Base-by-base conservation (phyloP, 2,113 vertebrate species). In the Pluvialis apricaria region DNA sequence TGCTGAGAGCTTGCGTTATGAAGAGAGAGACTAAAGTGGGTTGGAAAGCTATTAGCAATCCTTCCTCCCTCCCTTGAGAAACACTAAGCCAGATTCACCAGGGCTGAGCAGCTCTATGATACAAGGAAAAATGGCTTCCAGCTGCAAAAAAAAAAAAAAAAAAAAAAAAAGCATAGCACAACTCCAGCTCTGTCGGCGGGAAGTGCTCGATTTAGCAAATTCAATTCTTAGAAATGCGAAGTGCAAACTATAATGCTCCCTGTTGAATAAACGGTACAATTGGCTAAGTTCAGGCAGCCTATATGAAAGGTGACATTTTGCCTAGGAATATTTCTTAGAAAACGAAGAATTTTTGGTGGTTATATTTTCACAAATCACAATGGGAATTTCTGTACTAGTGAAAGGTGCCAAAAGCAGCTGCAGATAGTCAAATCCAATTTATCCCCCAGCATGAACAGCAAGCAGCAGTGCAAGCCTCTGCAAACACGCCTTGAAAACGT, bases 371-470 rank as follows among this genome's bases (percentile, higher is more conserved):
- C 62, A 87, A 70, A 85, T 87, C 73, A 88, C 66, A 72, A 89
- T 9, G 17, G 83, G 86, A 89, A 91, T 95, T 87, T 72, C 79
- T 89, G 54, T 78, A 94, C 45, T 69, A 80, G 66, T 66, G 86
- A 89, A 94, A 95, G 88, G 86, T 95, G 92, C 92, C 96, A 94
- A 95, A 95, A 95, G 91, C 95, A 94, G 86, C 91, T 94, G 94
- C 81, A 91, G 86, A 92, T 18, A 94, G 83, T 91, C 92, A 94
- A 91, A 91, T 77, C 81, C 96, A 88, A 81, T 94, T 94, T 96
- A 94, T 93, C 86, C 90, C 94, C 80, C 69, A 92, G 94, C 80
- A 93, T 61, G 91, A 95, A 11, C 60, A 52, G 61, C 6, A 5
- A 81, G 93, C 90, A 94, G 90, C 79, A 80, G 88, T 47, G 88